Evolutionary conservation across 2,113 vertebrate species (phyloP).

Genomic region (Dipodomys merriami): DNA sequence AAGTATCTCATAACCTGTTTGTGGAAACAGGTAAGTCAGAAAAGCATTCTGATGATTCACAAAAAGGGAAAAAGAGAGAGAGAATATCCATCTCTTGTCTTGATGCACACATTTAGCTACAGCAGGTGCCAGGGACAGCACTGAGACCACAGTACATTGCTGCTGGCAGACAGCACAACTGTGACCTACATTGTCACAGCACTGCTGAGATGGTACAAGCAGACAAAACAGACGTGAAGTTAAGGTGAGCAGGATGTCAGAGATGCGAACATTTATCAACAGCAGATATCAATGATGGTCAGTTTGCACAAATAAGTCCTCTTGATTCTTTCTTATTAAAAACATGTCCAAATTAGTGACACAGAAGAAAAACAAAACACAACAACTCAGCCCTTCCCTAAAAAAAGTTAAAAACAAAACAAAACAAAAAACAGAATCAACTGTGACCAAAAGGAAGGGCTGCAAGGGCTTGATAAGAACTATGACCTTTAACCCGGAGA

Average conservation of each 20-base stretch:
- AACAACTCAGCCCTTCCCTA: too few species aligned
- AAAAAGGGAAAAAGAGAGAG: background rate
- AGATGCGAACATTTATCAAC: background rate
- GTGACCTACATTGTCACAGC: fast-evolving
- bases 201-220: background rate
- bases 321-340: too few species aligned
- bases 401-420: too few species aligned
- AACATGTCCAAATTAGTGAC: background rate
- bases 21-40: background rate
- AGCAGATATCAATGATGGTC: background rate
- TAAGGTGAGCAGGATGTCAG: background rate
- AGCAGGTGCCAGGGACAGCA: background rate
- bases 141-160: fast-evolving
- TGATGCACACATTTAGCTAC: background rate
- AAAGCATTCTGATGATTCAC: background rate
- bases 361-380: background rate
- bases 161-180: too few species aligned
- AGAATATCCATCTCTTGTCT: background rate
- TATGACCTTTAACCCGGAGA: background rate
- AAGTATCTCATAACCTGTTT: background rate
- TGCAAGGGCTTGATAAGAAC: background rate
- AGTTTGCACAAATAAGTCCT: background rate
- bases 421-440: background rate
- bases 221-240: background rate
- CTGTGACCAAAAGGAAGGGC: background rate